Base-by-base conservation (phyloP, 2,113 vertebrate species). In the Nothobranchius furzeri region DNA sequence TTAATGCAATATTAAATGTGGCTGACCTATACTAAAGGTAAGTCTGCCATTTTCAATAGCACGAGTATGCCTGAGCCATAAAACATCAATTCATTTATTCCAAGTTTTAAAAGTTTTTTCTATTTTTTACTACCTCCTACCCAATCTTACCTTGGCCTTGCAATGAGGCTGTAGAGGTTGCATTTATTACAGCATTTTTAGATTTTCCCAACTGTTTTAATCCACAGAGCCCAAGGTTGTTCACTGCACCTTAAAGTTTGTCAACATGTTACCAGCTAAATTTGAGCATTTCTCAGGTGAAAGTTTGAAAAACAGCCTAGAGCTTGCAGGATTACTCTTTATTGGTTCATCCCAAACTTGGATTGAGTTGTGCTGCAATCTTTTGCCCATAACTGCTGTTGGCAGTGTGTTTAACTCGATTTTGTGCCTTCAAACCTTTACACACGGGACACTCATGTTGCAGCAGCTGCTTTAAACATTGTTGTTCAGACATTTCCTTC, bases 401-500 rank as follows among this genome's bases (percentile, higher is more conserved):
- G 24, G 20, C 57, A 30, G 36, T 55, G 20, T 54, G 64, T 55
- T 49, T 25, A 30, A 47, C 52, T 24, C 50, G 49, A 47, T 49
- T 49, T 20, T 52, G 14, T 60, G 55, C 25, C 56, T 46, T 56
- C 12, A 54, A 13, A 17, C 36, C 35, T 60, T 30, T 12, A 54
- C 24, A 15, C 9, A 4, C n/a, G 13, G 40, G 57, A 25, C 52
- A 68, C n/a, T 13, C 15, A 14, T 45, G 60, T 14, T 35, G 20
- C 14, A 51, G 42, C 56, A 60, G 58, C 56, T 55, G 37, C 37
- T 54, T 64, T 12, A 51, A 37, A 66, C 53, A 56, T 46, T 12
- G 24, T 14, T 40, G 2, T 45, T 59, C 57, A 55, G 15, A 20
- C 24, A 62, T 48, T 47, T 36, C 55, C 9, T 47, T 36, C 55